phyloP scores from a whole-genome alignment of 1,140 invertebrate species.

The Nebria ingens region DNA sequence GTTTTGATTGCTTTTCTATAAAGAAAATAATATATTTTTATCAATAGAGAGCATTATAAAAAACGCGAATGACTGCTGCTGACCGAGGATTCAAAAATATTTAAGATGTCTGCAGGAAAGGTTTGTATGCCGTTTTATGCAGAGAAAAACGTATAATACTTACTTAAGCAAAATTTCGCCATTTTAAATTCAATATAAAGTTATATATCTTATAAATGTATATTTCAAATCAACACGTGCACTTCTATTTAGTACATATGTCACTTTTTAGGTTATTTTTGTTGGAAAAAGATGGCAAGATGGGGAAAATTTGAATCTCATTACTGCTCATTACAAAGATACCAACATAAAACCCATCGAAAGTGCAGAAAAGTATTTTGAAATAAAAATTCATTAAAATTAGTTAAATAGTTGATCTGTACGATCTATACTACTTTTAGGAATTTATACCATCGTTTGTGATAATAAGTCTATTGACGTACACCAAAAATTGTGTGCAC shows the following conservation, averaged over 20 bases:
- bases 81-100: no score
- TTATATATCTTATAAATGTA: not conserved
- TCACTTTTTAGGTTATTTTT: not conserved
- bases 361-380: no score
- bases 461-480: no score
- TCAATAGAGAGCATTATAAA: conserved; percentile 8
- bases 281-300: no score
- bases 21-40: conserved; percentile 24
- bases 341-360: no score
- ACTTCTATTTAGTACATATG: not conserved
- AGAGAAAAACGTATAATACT: conserved; percentile 8
- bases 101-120: not conserved
- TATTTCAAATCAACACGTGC: not conserved
- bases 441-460: no score
- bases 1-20: conserved; percentile 70
- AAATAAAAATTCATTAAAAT: no score
- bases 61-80: not conserved
- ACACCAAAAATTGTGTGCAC: no score
- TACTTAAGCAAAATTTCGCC: conserved; percentile 16
- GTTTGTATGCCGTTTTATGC: not conserved
- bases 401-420: no score
- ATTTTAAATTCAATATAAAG: conserved; percentile 11
- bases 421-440: no score
- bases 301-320: no score
- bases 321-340: no score